Percentiles rank a stretch among this genome's conserved stretches.
Evolutionary conservation across 2,113 vertebrate species (phyloP).

Genomic region (Vidua chalybeata): DNA sequence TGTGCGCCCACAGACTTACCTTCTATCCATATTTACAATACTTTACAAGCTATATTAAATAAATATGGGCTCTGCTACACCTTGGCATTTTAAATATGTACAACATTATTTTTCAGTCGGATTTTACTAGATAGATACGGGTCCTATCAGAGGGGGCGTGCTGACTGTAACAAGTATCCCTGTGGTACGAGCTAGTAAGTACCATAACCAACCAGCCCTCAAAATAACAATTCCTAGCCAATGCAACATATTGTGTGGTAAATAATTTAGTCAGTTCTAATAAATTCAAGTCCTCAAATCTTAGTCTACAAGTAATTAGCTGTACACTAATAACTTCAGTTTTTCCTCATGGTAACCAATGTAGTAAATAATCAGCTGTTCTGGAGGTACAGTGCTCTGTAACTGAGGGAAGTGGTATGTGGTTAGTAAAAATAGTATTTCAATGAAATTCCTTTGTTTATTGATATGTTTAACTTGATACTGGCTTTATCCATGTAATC

Average conservation of each 20-base stretch:
- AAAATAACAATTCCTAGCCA: neutral
- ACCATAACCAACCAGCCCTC: conserved; percentile 25
- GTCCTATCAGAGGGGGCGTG: neutral
- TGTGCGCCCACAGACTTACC: neutral
- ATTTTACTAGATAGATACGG: neutral
- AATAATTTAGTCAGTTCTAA: conserved; percentile 35
- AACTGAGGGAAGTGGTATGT: neutral
- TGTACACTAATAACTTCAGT: neutral
- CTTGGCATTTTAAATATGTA: conserved; percentile 65
- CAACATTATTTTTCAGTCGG: conserved; percentile 59
- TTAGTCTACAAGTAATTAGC: conserved; percentile 13
- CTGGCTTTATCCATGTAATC: conserved; percentile 27
- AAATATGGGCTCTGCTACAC: conserved; percentile 64
- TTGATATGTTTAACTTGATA: neutral
- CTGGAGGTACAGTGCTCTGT: neutral
- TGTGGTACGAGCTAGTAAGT: neutral
- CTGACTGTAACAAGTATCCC: conserved; percentile 28
- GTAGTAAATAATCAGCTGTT: neutral
- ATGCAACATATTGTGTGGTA: neutral
- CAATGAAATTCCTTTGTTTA: neutral
- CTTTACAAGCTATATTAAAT: conserved; percentile 83
- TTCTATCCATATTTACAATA: conserved; percentile 70
- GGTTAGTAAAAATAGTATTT: neutral
- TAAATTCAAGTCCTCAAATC: conserved; percentile 42
- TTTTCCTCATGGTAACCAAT: neutral